Base-by-base conservation (phyloP, 2,888 invertebrate species). In the Platerodrilus igneus region DNA sequence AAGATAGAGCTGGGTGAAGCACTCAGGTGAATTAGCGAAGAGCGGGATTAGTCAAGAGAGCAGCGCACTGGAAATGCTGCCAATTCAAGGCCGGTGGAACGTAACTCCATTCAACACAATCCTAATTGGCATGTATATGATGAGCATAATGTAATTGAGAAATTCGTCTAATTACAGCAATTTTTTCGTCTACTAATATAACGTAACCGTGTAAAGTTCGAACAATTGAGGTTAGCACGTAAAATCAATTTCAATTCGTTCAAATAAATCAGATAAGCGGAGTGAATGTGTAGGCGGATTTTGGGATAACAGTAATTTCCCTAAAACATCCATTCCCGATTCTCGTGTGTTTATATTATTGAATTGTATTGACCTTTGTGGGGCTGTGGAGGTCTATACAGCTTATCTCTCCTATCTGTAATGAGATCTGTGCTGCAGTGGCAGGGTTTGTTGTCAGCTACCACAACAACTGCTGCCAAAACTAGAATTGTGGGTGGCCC, bases 381-480 rank as follows among this genome's bases (percentile, higher is more conserved):
- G n/a, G n/a, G n/a, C 66, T 64, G 63, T 42, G 57, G 39, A 39
- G 33, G 38, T 39, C 39, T 36, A 42, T 41, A 36, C 35, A 39
- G 66, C 64, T 67, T 68, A 68, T 68, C 67, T 56, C 58, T 54
- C 58, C 63, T 68, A 68, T 67, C 67, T 66, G 66, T 68, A 68
- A 68, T 68, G 68, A 68, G 67, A 68, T 68, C 68, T 67, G 58
- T 63, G 55, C 47, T 38, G 40, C 35, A 62, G 57, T 60, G 59
- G 60, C 48, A 55, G n/a, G n/a, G n/a, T n/a, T n/a, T n/a, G n/a
- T 56, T 55, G 56, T 56, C 54, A 53, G 45, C 55, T 53, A 50
- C 53, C 55, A 48, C 56, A 55, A 56, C 56, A 53, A 55, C 50
- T 53, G 41, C 34, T 32, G 27, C 35, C 32, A 39, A 45, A 41